Percentiles rank a stretch among this genome's conserved stretches.
Evolutionary conservation across 2,113 vertebrate species (phyloP).

Genomic region (Esox niger): DNA sequence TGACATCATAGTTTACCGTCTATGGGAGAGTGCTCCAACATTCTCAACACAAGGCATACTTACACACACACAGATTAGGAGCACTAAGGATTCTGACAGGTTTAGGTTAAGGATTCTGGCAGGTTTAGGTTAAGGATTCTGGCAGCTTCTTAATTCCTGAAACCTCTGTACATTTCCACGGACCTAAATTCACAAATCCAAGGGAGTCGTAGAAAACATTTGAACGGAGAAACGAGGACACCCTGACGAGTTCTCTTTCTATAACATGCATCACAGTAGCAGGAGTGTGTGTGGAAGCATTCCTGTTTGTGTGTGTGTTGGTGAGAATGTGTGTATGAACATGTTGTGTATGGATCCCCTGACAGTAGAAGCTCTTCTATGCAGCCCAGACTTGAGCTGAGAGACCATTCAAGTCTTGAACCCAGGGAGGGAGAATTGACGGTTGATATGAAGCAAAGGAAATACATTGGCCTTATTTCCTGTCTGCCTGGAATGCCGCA

Average conservation of each 20-base stretch:
- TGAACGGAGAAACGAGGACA: conserved; percentile 40
- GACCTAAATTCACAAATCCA: conserved; percentile 51
- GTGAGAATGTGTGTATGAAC: conserved; percentile 38
- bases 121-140: conserved; percentile 51
- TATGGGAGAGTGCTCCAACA: conserved; percentile 38
- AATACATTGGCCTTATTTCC: conserved; percentile 75
- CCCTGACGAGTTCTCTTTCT: conserved; percentile 36
- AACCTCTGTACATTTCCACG: conserved; percentile 49
- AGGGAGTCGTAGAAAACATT: conserved; percentile 22
- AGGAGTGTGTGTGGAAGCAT: conserved; percentile 19
- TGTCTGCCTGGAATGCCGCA: conserved; percentile 54
- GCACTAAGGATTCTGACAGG: conserved; percentile 29
- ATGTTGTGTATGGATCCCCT: conserved; percentile 44
- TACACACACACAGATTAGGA: conserved; percentile 22
- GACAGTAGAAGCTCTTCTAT: conserved; percentile 49
- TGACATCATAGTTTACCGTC: conserved; percentile 29
- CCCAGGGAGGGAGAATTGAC: conserved; percentile 41
- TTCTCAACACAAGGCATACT: conserved; percentile 25
- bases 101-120: conserved; percentile 33
- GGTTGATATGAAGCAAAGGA: conserved; percentile 70
- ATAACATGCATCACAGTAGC: conserved; percentile 44
- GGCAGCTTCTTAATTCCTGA: conserved; percentile 58
- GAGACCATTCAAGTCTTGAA: conserved; percentile 60
- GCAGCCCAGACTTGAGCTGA: conserved; percentile 43
- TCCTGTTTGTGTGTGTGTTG: conserved; percentile 18